phyloP scores from a whole-genome alignment of 2,797 vertebrate genomes.

The Thamnophis elegans region DNA sequence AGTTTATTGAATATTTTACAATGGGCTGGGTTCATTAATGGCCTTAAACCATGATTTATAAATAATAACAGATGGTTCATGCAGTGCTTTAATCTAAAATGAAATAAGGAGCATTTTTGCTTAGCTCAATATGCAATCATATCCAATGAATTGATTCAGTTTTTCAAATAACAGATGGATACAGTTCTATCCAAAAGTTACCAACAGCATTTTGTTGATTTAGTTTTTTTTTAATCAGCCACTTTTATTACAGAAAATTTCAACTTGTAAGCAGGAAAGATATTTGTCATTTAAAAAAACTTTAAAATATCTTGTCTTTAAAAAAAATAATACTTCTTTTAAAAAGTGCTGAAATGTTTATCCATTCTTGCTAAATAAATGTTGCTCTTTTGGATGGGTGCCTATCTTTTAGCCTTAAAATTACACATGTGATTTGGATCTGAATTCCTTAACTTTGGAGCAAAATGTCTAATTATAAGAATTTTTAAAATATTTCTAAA shows the following conservation, averaged over 20 bases:
- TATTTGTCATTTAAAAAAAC: conserved; percentile 68
- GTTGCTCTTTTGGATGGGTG: conserved; percentile 27
- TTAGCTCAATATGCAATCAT: background rate
- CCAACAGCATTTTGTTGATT: background rate
- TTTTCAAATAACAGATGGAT: background rate
- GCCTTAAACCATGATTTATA: background rate
- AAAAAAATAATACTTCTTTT: conserved; percentile 30
- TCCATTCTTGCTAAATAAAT: conserved; percentile 55
- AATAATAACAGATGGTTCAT: background rate
- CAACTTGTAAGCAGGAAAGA: conserved; percentile 56
- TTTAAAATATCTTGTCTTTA: conserved; percentile 53
- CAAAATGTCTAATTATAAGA: conserved; percentile 10
- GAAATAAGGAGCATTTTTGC: background rate
- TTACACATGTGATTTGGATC: background rate
- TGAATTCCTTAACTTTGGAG: conserved; percentile 31
- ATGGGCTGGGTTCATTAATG: background rate
- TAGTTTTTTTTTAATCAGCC: conserved; percentile 14
- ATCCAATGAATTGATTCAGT: background rate
- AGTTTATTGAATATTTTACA: background rate
- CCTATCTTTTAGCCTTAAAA: background rate
- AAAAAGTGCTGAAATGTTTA: conserved; percentile 28
- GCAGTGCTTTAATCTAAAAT: background rate
- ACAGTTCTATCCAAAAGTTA: conserved; percentile 7
- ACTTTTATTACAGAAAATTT: conserved; percentile 42
- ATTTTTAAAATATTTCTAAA: background rate